A percentile compares a stretch with the other conserved stretches of the same genome.
These are phyloP conservation scores for Porites divaricata DNA, from an alignment of 92 coral and sea anemone species.

Conservation along the genomic window DNA sequence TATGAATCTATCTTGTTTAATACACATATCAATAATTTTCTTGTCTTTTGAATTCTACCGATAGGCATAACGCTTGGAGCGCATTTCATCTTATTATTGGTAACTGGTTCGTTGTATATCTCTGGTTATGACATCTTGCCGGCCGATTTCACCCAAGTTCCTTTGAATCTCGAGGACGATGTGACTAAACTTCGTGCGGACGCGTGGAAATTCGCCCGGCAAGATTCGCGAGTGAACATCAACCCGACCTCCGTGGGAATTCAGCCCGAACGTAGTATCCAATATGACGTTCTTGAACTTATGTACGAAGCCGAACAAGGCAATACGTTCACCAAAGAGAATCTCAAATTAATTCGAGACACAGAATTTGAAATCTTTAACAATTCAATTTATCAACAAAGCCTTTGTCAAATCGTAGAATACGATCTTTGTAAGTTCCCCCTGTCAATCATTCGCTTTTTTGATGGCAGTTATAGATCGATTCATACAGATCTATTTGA, in stretches of 20 bases:
- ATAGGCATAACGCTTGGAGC: slow-evolving; percentile 82
- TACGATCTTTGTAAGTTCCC: slow-evolving; percentile 73
- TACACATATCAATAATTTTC: not conserved
- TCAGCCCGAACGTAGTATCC: slow-evolving; percentile 73
- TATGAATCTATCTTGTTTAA: not conserved
- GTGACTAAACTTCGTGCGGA: slow-evolving; percentile 91
- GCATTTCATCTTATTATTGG: slow-evolving; percentile 70
- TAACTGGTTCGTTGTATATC: slow-evolving; percentile 76
- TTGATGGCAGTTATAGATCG: slow-evolving; percentile 81
- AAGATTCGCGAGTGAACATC: slow-evolving; percentile 80
- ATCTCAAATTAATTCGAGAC: slow-evolving; percentile 62
- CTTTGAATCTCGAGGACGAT: slow-evolving; percentile 88
- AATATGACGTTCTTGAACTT: slow-evolving; percentile 81
- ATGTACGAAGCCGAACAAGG: slow-evolving; percentile 83
- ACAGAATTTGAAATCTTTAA: slow-evolving; percentile 71
- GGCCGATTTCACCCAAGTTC: slow-evolving; percentile 93
- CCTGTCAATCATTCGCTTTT: slow-evolving; percentile 84
- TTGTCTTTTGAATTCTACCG: slow-evolving; percentile 22
- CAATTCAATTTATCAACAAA: slow-evolving; percentile 68
- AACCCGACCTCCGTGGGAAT: slow-evolving; percentile 82
- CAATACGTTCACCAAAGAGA: slow-evolving; percentile 73
- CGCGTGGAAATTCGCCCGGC: slow-evolving; percentile 96
- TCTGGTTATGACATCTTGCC: slow-evolving; percentile 92
- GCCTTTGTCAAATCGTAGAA: slow-evolving; percentile 71
- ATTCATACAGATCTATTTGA: slow-evolving; percentile 70